Percentiles rank a stretch among this genome's conserved stretches.
Conservation (phyloP, 2,888 invertebrate species). For the Petrophora chlorosata region DNA sequence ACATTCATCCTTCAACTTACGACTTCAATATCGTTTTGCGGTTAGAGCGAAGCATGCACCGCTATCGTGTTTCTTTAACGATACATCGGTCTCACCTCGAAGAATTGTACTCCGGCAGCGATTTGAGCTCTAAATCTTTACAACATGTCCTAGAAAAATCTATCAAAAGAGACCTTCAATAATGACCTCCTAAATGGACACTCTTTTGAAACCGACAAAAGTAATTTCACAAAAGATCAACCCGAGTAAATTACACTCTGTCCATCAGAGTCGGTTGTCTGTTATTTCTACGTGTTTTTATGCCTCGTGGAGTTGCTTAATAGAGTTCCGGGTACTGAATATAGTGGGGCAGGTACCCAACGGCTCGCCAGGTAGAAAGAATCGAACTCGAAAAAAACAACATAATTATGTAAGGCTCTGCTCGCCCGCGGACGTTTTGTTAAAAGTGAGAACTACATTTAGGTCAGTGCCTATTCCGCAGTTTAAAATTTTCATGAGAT, state of each 20-base stretch:
- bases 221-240: constrained; percentile 52
- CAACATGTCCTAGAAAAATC: constrained; percentile 25
- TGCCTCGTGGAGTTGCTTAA: constrained; percentile 71
- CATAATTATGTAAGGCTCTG: constrained; percentile 50
- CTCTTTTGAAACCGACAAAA: constrained; percentile 41
- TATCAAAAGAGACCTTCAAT: constrained; percentile 22
- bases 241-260: constrained; percentile 59
- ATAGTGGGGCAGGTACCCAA: constrained; percentile 66
- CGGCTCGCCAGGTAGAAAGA: constrained; percentile 64
- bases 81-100: constrained; percentile 18
- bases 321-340: constrained; percentile 76
- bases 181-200: constrained; percentile 32
- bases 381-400: constrained; percentile 52
- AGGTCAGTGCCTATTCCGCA: constrained; percentile 37
- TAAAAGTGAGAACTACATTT: constrained; percentile 49
- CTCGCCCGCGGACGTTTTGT: constrained; percentile 50
- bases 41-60: constrained; percentile 26
- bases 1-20: constrained; percentile 37
- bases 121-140: constrained; percentile 7
- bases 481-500: constrained; percentile 37
- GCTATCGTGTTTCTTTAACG: constrained; percentile 33
- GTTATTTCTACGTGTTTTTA: constrained; percentile 68
- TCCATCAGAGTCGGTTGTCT: constrained; percentile 55
- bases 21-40: constrained; percentile 37
- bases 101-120: neutral